Evolutionary conservation across 2,888 invertebrate species (phyloP), one percentile per base, ranked within the genome.

Genomic region (Oegoconia quadripuncta): DNA sequence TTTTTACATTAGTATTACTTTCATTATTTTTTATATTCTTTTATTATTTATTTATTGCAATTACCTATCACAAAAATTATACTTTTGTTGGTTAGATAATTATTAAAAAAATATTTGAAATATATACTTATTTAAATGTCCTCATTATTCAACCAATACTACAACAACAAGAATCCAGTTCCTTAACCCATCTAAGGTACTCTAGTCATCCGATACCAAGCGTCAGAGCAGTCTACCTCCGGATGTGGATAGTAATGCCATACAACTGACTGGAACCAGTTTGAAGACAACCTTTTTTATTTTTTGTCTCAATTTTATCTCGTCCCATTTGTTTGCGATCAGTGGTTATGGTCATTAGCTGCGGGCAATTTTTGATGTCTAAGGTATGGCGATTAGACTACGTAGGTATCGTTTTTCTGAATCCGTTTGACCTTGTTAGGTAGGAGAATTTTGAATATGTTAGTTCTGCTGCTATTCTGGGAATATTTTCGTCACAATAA

Each of bases 221-320:
- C 74, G 73, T 74, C 74, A 76, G 58, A 59, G 2, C 2, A n/a
- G n/a, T n/a, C 11, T 53, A 57, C 48, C 68, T 74, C 68, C 77
- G 76, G 76, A 75, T 77, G 75, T 76, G 73, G 74, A 61, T 54
- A 64, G 64, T 60, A 56, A 61, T 54, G 62, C 66, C 67, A 71
- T 64, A 62, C 64, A 49, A 43, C 56, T 55, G 56, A 50, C 36
- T 16, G 48, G 55, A 79, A 77, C 81, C 70, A 54, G 76, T 78
- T 79, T 52, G 42, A 54, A 59, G 56, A 50, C 60, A 43, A 50
- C 22, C 12, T 20, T 6, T 20, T 14, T 20, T 20, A 57, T 57
- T 74, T 79, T 78, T 81, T 77, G 70, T 70, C 57, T 63, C 55
- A 50, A 65, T 69, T 41, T 69, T 68, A 70, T 68, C 65, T 63